phyloP scores from a whole-genome alignment of 2,797 vertebrate species.

The Paedocypris micromegethes region DNA sequence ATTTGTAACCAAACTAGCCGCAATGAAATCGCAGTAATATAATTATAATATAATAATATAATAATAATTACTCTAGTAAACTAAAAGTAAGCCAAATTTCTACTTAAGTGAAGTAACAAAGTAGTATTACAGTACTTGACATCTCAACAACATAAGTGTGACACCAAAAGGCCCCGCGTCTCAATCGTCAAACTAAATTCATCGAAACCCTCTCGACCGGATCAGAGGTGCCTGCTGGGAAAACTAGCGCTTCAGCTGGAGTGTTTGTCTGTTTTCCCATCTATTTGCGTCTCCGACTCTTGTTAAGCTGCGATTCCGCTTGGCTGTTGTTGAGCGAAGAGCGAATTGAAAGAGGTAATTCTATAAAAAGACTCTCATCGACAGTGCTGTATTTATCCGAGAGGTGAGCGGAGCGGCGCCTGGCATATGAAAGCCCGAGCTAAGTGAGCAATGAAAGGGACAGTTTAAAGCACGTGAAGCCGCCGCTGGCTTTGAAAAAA shows the following conservation, averaged over 20 bases:
- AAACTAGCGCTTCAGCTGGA: neutral
- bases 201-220: no score
- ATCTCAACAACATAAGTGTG: no score
- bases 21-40: no score
- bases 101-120: no score
- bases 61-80: no score
- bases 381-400: constrained; percentile 44
- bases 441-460: constrained; percentile 50
- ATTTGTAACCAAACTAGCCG: no score
- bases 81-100: no score
- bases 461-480: constrained; percentile 40
- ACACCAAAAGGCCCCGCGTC: no score
- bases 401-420: constrained; percentile 64
- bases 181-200: no score
- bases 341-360: constrained; percentile 32
- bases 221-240: no score
- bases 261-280: constrained; percentile 28
- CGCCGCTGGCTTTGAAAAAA: constrained; percentile 49
- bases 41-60: no score
- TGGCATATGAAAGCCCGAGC: constrained; percentile 48
- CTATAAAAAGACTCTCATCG: constrained; percentile 42
- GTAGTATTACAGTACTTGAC: no score
- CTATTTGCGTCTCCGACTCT: constrained; percentile 14
- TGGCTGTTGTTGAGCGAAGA: constrained; percentile 26
- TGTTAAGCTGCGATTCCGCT: constrained; percentile 3